Base-by-base conservation (phyloP, 2,113 vertebrate genomes). In the Syngnathus floridae region DNA sequence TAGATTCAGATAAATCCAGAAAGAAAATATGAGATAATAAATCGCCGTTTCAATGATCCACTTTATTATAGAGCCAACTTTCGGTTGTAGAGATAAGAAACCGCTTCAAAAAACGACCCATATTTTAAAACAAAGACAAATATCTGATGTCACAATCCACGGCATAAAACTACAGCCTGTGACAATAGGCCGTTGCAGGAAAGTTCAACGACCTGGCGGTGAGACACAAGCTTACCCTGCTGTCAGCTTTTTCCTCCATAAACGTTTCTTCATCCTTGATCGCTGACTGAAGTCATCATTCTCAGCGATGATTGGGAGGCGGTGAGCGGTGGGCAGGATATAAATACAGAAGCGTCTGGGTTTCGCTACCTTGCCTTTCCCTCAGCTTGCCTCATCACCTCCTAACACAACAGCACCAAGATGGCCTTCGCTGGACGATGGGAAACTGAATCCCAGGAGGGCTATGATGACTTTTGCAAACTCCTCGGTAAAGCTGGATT, bases 341-440 rank as follows among this genome's bases (percentile, higher is more conserved):
- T 88, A 91, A 90, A 59, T 37, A 52, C 57, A 62, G 19, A 62
- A n/a, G 37, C 54, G 71, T 54, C 65, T 46, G 2, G 1, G 38
- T 51, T 45, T 70, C 72, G 11, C 64, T 65, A 89, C 86, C 70
- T 84, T 80, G 68, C 49, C 76, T 57, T 72, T 69, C 71, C 65
- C 62, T 74, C 71, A 83, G 62, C 78, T 81, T 74, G 66, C 45
- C 82, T 83, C 69, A 72, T 59, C 67, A 69, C 65, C 72, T 79
- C 74, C 75, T 76, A 17, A 56, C 45, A 58, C 76, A 21, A 71
- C 49, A 59, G 19, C 55, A 58, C 62, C 73, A 71, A 68, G 41
- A 95, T 95, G 94, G 86, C 91, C 81, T 95, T 95, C 8, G 0
- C 87, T 40, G 94, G 94, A 87, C 93, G 82, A 90, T 95, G 93